These are phyloP conservation scores for Charadrius vociferus DNA, from an alignment of 2,113 vertebrate genomes.

Conservation along the genomic window DNA sequence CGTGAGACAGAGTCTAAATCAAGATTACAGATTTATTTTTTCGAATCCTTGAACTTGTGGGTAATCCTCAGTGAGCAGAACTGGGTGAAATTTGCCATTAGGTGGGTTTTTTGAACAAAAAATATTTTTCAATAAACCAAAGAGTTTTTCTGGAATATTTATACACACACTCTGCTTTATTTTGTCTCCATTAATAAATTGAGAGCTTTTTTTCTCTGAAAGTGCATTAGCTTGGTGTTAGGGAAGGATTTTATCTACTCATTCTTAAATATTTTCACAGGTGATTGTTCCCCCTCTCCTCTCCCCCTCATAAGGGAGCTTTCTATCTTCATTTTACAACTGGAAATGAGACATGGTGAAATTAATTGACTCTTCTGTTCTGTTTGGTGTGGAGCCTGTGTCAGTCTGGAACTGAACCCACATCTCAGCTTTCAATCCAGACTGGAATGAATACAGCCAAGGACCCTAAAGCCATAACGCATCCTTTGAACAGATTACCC, in stretches of 20 bases:
- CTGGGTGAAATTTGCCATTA: neutral
- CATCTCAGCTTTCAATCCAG: neutral
- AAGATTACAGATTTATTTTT: neutral
- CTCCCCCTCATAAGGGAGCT: neutral
- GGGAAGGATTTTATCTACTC: neutral
- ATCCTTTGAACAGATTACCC: neutral
- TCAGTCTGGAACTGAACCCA: neutral
- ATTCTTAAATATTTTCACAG: neutral
- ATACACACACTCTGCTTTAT: neutral
- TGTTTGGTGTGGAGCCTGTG: neutral
- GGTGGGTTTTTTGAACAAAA: neutral
- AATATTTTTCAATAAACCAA: neutral
- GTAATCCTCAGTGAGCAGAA: neutral
- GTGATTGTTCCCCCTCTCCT: neutral
- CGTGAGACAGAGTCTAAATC: neutral
- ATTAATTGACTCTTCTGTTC: constrained; percentile 2
- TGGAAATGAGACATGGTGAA: neutral
- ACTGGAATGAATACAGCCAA: neutral
- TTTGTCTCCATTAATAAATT: neutral
- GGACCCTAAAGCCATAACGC: neutral
- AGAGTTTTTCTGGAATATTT: neutral
- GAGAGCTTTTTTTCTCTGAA: neutral
- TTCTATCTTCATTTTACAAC: neutral
- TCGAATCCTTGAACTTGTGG: neutral
- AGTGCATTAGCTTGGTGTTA: neutral